Base-by-base conservation (phyloP, 37 sponge, comb jelly and placozoan species). In the Diacarnus erythraeanus region DNA sequence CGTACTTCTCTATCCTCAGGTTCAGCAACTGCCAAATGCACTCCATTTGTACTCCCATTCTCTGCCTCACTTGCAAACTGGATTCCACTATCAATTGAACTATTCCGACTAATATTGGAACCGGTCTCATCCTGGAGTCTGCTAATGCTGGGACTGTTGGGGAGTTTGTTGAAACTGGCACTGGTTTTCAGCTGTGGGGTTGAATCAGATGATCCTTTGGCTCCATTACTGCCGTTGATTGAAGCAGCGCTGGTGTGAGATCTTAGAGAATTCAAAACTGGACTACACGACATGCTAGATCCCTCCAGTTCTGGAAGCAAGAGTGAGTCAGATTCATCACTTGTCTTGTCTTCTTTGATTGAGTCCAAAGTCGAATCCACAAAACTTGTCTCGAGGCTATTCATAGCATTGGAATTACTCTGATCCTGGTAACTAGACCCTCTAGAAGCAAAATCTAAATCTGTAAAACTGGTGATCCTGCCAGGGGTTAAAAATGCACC, bases 21-120 rank as follows among this genome's bases (percentile, higher is more conserved):
- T 41, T 17, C 51, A 2, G 74, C 23, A 42, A 4, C n/a, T 1
- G 22, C 71, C 30, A 8, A 3, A 4, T 47, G 57, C 74, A 56
- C 74, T 2, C 57, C 34, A 54, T 74, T 74, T 4, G 57, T 4
- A 20, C 74, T 54, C 44, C 57, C 35, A 36, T 54, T 74, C 74
- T 84, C 84, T 39, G 58, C 60, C 35, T 77, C 84, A 84, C 71
- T 84, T 44, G 42, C 43, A 60, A 75, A 84, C 84, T 84, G 84
- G 57, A 84, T 77, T 35, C 84, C 84, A 70, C 84, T 84, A 76
- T 84, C 84, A 23, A 77, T 77, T 41, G 84, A 84, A 42, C 84
- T 84, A 42, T 76, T 59, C 20, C 77, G 59, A 41, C 77, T 77
- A 20, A 77, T 84, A 6, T 34, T 72, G 33, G 81, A 80, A 1